Evolutionary conservation across 23 tunicate genomes (phyloP).

Genomic region (Trididemnum clinides): DNA sequence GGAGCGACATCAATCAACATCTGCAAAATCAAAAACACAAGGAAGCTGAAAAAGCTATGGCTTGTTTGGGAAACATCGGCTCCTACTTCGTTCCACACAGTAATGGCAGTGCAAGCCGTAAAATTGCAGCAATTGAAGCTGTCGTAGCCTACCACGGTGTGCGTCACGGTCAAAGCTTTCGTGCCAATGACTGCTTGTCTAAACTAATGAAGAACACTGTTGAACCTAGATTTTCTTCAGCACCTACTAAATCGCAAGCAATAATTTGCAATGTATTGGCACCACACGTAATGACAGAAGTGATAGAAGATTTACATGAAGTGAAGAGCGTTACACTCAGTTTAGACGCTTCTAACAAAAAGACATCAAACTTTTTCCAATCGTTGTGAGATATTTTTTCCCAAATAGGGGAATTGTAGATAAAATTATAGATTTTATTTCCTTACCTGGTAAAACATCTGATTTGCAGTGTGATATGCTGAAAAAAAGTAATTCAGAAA

Average conservation of each 20-base stretch:
- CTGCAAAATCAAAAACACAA: not conserved
- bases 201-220: not conserved
- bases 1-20: slow-evolving; percentile 12
- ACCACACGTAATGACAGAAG: not conserved
- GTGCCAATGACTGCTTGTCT: not conserved
- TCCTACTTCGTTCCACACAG: not conserved
- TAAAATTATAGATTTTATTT: not conserved
- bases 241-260: not conserved
- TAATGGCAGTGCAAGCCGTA: not conserved
- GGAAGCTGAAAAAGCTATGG: slow-evolving; percentile 4
- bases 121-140: slow-evolving; percentile 6
- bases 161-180: slow-evolving; percentile 13
- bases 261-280: slow-evolving; percentile 14
- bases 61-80: not conserved
- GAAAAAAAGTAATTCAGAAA: no score
- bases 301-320: no score
- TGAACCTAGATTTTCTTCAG: not conserved
- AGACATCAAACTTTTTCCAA: slow-evolving; percentile 2
- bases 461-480: no score
- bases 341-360: slow-evolving; percentile 7
- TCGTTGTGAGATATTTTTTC: not conserved
- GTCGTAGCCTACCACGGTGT: not conserved
- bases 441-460: no score
- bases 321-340: no score
- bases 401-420: not conserved